Base-by-base conservation (phyloP, 2,113 vertebrate genomes). In the Clupea harengus region DNA sequence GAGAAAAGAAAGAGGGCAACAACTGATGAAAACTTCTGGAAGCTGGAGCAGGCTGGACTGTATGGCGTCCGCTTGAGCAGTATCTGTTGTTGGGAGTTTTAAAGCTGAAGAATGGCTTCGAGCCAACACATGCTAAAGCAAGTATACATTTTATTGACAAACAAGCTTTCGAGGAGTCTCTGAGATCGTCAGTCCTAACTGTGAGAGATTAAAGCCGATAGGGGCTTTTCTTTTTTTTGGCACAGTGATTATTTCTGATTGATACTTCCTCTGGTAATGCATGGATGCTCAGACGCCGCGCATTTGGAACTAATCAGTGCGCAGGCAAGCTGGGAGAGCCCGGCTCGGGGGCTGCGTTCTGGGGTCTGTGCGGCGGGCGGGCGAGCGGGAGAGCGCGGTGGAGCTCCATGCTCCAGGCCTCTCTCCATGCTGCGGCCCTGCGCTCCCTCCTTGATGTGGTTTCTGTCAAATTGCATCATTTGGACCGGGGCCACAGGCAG, bases 381-480 rank as follows among this genome's bases (percentile, higher is more conserved):
- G 39, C 39, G 2, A 32, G 80, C 83, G 60, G 57, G 84, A 1
- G 39, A 39, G 39, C 39, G 2, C 39, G 39, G 39, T 39, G 39
- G 39, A 39, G 39, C 83, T 85, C 81, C 15, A 82, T n/a, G 78
- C 87, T 83, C 84, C 81, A 54, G 87, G 85, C 75, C 67, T 75
- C 87, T 88, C n/a, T 75, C 88, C 81, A 57, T 78, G 83, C 86
- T 85, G 72, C 64, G 47, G 60, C 50, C 81, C 83, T 32, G 49
- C 67, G 82, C 78, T 82, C 60, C 67, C 85, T 64, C 83, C 86
- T 91, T 90, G 89, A 88, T 91, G 88, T 89, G 89, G 89, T 90
- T 92, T 89, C 87, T 89, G 87, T 90, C 87, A 87, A 89, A 91
- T 88, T 91, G 92, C 92, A 90, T 91, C 90, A 92, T 91, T 90